Base-by-base conservation (phyloP, 1,140 invertebrate genomes). In the Tribolium madens region DNA sequence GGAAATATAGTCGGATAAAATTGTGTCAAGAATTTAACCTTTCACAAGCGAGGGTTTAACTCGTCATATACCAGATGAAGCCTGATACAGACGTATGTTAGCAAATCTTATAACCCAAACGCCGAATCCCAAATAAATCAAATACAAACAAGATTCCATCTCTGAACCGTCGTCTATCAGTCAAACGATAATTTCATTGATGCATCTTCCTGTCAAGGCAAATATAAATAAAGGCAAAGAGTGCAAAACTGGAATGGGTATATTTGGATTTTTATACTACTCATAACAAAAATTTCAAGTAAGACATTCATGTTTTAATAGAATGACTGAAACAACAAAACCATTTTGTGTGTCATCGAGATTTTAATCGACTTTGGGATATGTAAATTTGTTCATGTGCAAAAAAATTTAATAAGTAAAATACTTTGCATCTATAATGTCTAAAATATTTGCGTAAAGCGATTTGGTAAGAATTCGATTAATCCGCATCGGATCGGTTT, bases 121-220 rank as follows among this genome's bases (percentile, higher is more conserved):
- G 17, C 17, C 14, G 17, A 57, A 57, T 57, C 52, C 52, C 14
- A 21, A 21, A 57, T 57, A 57, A 50, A 57, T 57, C 52, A 57
- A 57, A 57, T 57, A 57, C 52, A 57, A 57, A 57, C 52, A 57
- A 26, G 17, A 57, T 18, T 57, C 52, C 52, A 21, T 18, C 14
- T 57, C 52, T 21, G 14, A 57, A 57, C 52, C 52, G 15, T 57
- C 52, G 17, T 57, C 52, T 21, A 57, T 57, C 52, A 57, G 52
- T 21, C 52, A 57, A 18, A 17, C 52, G 52, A 57, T 57, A 57
- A 57, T 57, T 57, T 21, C 52, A 57, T 57, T 57, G 14, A 21
- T 57, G 17, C 52, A 18, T 57, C 52, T 57, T 57, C 13, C 48
- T 50, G 48, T 50, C 15, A 42, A 0, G 36, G 7, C 36, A 42